Evolutionary conservation across 2,113 vertebrate genomes (phyloP), one percentile per base, ranked within the genome.

Genomic region (Ctenodactylus gundi): DNA sequence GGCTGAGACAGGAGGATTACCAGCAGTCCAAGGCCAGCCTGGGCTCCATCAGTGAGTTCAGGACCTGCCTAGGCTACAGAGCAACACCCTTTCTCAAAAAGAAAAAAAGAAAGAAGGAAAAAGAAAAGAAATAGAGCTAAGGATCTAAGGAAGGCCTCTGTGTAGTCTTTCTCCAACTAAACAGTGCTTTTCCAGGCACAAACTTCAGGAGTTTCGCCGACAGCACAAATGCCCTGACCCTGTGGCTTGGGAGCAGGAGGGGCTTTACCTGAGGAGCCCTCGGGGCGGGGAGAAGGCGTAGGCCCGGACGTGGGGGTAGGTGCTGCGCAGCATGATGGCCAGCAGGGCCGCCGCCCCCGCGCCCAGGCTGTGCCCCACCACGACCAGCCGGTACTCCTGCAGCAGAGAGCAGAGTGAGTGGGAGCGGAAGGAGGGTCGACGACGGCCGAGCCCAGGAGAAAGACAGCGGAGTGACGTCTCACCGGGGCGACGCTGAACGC

Each of bases 291-390:
- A 99, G 97, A 99, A 99, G 3, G 99, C 98, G 0, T 99, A 99
- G 76, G 99, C 99, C 82, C 97, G 97, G 58, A 99, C 97, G 0
- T 97, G 98, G 25, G 99, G 99, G 97, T 99, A 99, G 39, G 98
- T 90, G 23, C 93, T 98, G 85, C 97, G 98, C 87, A 99, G 98
- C 87, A 99, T 98, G 83, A 99, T 96, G 0, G 99, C 98, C 83
- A 99, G 86, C 64, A 99, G 77, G 0, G 99, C 97, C 0, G 99
- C 99, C 0, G 99, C 98, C 20, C 99, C 99, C 0, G 98, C 99
- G 0, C 99, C 99, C 96, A 99, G 98, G 95, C 99, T 99, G 98
- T 99, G 99, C n/a, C 99, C 99, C 10, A 99, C 98, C 62, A 99
- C 94, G 29, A 99, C 99, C 31, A 99, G 98, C 70, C 98, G 99